Conservation (phyloP, 1,140 invertebrate genomes). For the Episyrphus balteatus region DNA sequence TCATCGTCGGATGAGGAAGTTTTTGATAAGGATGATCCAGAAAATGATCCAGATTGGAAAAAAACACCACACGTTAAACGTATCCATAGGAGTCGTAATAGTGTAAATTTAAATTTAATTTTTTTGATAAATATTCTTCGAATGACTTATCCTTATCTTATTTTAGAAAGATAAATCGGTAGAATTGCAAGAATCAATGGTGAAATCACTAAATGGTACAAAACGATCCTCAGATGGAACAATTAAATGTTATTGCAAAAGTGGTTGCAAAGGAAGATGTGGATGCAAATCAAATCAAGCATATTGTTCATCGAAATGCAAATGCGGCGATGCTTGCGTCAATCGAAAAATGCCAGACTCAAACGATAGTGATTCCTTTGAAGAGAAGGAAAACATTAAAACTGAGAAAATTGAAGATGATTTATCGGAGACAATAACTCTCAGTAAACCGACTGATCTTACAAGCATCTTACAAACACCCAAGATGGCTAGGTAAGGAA, state of each 20-base stretch:
- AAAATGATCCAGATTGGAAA: constrained; percentile 58
- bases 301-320: constrained; percentile 40
- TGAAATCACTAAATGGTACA: not conserved
- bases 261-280: constrained; percentile 46
- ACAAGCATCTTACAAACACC: constrained; percentile 3
- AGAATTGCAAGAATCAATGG: constrained; percentile 6
- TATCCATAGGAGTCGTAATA: constrained; percentile 20
- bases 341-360: not conserved
- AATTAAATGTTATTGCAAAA: constrained; percentile 49
- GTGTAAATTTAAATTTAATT: constrained; percentile 10
- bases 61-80: constrained; percentile 46
- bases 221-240: constrained; percentile 44
- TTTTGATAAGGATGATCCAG: constrained; percentile 38
- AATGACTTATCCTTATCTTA: no score
- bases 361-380: not conserved
- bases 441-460: not conserved
- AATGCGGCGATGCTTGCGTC: constrained; percentile 33
- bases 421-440: no score
- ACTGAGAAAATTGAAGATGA: no score
- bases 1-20: constrained; percentile 28
- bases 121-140: not conserved
- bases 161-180: constrained; percentile 6
- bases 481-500: not conserved
- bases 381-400: not conserved
- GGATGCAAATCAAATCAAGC: constrained; percentile 42